Evolutionary conservation across 1,140 invertebrate species (phyloP).

Genomic region (Cataglyphis hispanica): DNA sequence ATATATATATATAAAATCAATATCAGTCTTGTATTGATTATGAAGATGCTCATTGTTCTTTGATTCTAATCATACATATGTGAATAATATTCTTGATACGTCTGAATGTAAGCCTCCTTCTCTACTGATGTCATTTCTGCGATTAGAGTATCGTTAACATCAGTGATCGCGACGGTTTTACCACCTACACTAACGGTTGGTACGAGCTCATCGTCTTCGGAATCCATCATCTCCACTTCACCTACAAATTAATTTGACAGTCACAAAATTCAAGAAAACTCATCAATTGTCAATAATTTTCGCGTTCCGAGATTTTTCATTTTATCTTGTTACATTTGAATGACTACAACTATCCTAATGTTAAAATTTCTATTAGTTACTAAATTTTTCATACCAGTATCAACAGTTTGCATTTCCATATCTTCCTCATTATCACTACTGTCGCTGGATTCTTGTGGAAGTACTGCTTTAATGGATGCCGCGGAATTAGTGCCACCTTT

Average conservation of each 20-base stretch:
- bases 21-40: slow-evolving; percentile 61
- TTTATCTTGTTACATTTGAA: slow-evolving; percentile 9
- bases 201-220: slow-evolving; percentile 94
- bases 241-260: slow-evolving; percentile 82
- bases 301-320: not conserved
- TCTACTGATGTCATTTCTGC: slow-evolving; percentile 96
- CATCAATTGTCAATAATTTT: slow-evolving; percentile 67
- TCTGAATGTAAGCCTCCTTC: slow-evolving; percentile 97
- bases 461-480: slow-evolving; percentile 89
- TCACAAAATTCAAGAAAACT: slow-evolving; percentile 1
- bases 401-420: slow-evolving; percentile 86
- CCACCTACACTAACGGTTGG: slow-evolving; percentile 94
- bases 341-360: not conserved
- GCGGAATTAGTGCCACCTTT: slow-evolving; percentile 88
- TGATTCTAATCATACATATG: slow-evolving; percentile 91
- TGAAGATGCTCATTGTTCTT: slow-evolving; percentile 45
- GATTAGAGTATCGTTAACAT: slow-evolving; percentile 94
- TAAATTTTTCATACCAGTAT: slow-evolving; percentile 85
- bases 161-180: slow-evolving; percentile 92
- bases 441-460: slow-evolving; percentile 89
- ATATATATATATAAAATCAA: slow-evolving; percentile 4
- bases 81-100: slow-evolving; percentile 97
- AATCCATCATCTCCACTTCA: slow-evolving; percentile 93
- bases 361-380: not conserved
- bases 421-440: slow-evolving; percentile 92